Base-by-base conservation (phyloP, 2,797 vertebrate species). In the Microcaecilia unicolor region DNA sequence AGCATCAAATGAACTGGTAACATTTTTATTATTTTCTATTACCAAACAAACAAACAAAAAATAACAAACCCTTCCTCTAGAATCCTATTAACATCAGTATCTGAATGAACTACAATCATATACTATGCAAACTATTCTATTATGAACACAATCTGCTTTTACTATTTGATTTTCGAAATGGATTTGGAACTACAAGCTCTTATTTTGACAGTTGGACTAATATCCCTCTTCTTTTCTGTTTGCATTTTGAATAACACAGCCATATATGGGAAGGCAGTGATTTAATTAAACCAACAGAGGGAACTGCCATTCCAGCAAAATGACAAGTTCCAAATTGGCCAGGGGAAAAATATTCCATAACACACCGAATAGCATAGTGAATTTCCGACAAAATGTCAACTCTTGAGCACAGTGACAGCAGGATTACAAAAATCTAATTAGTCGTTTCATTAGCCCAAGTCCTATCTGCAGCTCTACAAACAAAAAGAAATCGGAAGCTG, bases 391-490 rank as follows among this genome's bases (percentile, higher is more conserved):
- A 72, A 72, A 69, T 70, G 64, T 70, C 74, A 76, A 60, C 58
- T 69, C 44, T 55, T 58, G 48, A 58, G 70, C 37, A 61, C 57
- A 74, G 37, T 52, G 67, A 60, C 13, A 17, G 57, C 55, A 71
- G 63, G 67, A 74, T 79, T 79, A 74, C 61, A 67, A 51, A 78
- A 80, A 74, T 64, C 67, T 81, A 81, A 81, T 83, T 83, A 80
- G 66, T 55, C 52, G 50, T 80, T 80, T 74, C 64, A 76, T 81
- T 81, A 74, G 48, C 51, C 2, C 34, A 70, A 44, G 51, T 58
- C 41, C 52, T 72, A 47, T 74, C 60, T 53, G 32, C 31, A 37
- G 58, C 48, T 45, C 55, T 51, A 48, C 52, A 76, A 71, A 73
- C 68, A 80, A 55, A 56, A 19, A 18, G 11, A 29, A 39, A 48